Base-by-base conservation (phyloP, 2,113 vertebrate species). In the Ellobius talpinus region DNA sequence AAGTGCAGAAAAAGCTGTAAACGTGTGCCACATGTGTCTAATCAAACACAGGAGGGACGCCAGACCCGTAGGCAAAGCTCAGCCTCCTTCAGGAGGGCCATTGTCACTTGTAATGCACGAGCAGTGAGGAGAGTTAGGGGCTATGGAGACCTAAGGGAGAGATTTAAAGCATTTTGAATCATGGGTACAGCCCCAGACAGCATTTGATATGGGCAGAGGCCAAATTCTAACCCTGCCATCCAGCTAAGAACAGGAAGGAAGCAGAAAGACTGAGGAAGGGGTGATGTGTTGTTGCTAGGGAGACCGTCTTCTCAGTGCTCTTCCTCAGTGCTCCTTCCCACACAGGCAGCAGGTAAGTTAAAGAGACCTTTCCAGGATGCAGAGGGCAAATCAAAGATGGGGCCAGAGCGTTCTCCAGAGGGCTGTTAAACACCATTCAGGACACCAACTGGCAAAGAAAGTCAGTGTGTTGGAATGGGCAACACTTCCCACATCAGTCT, bases 151-250 rank as follows among this genome's bases (percentile, higher is more conserved):
- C 55, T 58, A 50, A 96, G 94, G 7, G 84, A 73, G 58, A 10
- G 86, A 84, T 63, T 63, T 31, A 50, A 82, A 90, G 68, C 50
- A 33, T 70, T 95, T 86, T 74, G 89, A 92, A 90, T 66, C 42
- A 93, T 92, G 29, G 90, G 92, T 61, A 66, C 76, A 85, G 65
- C 5, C 58, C 76, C 50, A 91, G 86, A 39, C 26, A 39, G 45
- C 70, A 65, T 65, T 72, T 91, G 66, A 93, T 86, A 86, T 63
- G 77, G 42, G 23, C 65, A 89, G 76, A 72, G 70, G 50, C 74
- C 78, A 79, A 58, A 94, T 76, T 81, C 85, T 24, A 92, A 65
- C 66, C 55, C 79, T 89, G 81, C 39, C 86, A 82, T 89, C 81
- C 89, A 82, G 89, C 76, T 23, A 91, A 77, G 52, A 95, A 29